Conservation (phyloP, 1,140 invertebrate species). For the Cepaea nemoralis region DNA sequence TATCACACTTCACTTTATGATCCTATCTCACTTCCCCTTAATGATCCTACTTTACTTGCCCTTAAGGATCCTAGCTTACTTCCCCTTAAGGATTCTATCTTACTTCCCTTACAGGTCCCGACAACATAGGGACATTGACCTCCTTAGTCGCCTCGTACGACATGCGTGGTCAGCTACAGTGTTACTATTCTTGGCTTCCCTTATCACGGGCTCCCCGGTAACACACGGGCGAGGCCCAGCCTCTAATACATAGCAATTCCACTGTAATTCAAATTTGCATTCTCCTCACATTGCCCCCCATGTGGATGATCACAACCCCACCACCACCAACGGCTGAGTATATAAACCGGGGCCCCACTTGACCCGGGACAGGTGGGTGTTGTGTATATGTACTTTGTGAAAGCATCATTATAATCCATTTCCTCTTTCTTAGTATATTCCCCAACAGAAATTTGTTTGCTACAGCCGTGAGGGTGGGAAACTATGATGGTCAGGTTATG, state of each 20-base stretch:
- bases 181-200: no score
- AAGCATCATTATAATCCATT: background rate
- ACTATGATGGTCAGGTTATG: conserved; percentile 6
- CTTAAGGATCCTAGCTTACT: no score
- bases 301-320: conserved; percentile 5
- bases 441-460: background rate
- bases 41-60: no score
- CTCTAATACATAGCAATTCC: background rate
- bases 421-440: background rate
- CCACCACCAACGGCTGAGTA: background rate
- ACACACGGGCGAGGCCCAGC: no score
- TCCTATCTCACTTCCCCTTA: no score
- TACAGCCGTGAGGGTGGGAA: background rate
- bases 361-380: background rate
- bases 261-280: background rate
- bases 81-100: no score
- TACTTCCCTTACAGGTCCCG: no score
- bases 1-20: no score
- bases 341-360: background rate
- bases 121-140: no score
- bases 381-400: background rate
- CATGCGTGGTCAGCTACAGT: no score
- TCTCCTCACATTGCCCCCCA: background rate
- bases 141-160: no score
- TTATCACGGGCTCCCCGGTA: no score